phyloP scores from a whole-genome alignment of 2,113 vertebrate genomes.

The Theristicus caerulescens region DNA sequence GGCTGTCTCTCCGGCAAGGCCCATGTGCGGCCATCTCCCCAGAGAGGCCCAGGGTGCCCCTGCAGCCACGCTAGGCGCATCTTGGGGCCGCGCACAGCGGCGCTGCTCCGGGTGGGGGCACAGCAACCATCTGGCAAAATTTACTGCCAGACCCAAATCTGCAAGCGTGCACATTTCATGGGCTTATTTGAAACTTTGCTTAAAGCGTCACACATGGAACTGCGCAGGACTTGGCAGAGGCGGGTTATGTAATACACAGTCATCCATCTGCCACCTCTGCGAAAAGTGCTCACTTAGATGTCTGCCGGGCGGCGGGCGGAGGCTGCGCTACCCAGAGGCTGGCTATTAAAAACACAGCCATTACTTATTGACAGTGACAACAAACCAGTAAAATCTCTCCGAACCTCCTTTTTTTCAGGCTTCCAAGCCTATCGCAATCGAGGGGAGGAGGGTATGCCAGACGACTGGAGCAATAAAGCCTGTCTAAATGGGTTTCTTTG shows the following conservation, averaged over 20 bases:
- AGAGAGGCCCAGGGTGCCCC: fast-evolving
- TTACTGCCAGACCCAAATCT: not conserved
- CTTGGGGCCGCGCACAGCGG: fast-evolving
- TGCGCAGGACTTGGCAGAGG: not conserved
- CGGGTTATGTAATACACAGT: not conserved
- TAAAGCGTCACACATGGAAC: not conserved
- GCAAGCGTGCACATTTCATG: not conserved
- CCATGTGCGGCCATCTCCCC: not conserved
- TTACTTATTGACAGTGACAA: slow-evolving; percentile 40
- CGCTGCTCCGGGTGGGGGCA: fast-evolving
- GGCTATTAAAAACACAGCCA: slow-evolving; percentile 26
- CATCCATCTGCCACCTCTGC: not conserved
- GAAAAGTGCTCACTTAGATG: not conserved
- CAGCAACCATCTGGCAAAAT: not conserved
- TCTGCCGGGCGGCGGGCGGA: not conserved
- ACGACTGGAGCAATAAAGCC: not conserved
- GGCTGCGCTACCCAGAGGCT: not conserved
- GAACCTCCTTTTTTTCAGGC: not conserved
- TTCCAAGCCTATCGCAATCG: not conserved
- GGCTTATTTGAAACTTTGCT: not conserved
- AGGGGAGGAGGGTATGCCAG: not conserved
- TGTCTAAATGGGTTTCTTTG: slow-evolving; percentile 23
- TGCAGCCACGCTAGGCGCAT: fast-evolving
- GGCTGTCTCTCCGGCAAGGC: not conserved
- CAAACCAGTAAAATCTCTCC: slow-evolving; percentile 48